A percentile compares a stretch with the other conserved stretches of the same genome.
Conservation (phyloP, 2,888 invertebrate species). For the Megastigmus dorsalis region DNA sequence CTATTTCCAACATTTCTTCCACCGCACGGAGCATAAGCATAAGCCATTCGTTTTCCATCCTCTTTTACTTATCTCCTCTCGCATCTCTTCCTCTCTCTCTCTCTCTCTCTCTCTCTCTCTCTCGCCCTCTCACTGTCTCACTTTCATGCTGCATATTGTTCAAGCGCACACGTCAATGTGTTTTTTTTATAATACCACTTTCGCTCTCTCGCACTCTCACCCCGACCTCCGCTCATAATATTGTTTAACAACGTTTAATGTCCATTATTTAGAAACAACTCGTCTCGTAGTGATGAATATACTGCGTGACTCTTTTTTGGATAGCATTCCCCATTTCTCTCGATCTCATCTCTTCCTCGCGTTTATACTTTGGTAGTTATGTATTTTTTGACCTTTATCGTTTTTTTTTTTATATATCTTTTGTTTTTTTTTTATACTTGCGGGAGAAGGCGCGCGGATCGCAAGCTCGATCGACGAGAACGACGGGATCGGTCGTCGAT, state of each 20-base stretch:
- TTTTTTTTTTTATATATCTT: constrained; percentile 44
- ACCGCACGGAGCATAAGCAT: too few species aligned
- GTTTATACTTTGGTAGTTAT: not conserved
- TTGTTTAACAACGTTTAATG: constrained; percentile 67
- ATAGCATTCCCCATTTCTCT: not conserved
- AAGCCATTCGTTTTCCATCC: not conserved
- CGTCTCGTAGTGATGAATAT: constrained; percentile 65
- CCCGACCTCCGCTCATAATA: constrained; percentile 52
- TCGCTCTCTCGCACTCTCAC: constrained; percentile 40
- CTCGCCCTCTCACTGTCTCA: constrained; percentile 42
- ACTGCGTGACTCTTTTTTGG: constrained; percentile 59
- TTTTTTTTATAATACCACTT: not conserved
- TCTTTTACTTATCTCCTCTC: too few species aligned
- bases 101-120: constrained; percentile 40
- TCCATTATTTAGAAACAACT: constrained; percentile 68
- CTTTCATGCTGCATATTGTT: too few species aligned
- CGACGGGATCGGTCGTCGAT: not conserved
- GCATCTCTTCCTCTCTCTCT: not conserved
- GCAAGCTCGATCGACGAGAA: constrained; percentile 35
- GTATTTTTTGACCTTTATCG: constrained; percentile 41
- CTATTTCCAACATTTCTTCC: too few species aligned
- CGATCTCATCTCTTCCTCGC: not conserved
- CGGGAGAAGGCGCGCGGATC: constrained; percentile 25
- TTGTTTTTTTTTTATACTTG: constrained; percentile 27
- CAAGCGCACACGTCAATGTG: not conserved